Evolutionary conservation across 2,888 invertebrate genomes (phyloP).

Genomic region (Apamea epomidion): DNA sequence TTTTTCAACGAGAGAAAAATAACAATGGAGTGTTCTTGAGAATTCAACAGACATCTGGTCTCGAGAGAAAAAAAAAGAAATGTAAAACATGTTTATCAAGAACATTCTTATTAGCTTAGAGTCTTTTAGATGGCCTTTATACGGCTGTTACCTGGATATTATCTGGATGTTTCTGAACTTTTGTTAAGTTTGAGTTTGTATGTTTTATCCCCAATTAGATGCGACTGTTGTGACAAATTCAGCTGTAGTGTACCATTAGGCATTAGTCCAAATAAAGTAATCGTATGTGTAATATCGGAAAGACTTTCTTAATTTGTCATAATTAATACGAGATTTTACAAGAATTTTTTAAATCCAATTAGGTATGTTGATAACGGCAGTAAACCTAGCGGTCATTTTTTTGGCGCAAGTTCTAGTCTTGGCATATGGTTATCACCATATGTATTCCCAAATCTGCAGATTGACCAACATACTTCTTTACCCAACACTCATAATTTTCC

Average conservation of each 20-base stretch:
- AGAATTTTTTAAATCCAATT: background rate
- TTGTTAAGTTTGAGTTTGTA: background rate
- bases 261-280: background rate
- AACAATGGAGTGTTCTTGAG: constrained; percentile 13
- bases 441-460: background rate
- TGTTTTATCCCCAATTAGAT: background rate
- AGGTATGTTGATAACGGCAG: background rate
- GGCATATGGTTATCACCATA: no score
- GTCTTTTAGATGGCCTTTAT: background rate
- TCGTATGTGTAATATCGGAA: no score
- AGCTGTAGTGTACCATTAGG: background rate
- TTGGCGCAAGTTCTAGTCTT: background rate
- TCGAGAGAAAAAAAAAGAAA: constrained; percentile 6
- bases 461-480: background rate
- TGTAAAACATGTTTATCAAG: constrained; percentile 4
- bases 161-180: background rate
- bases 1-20: constrained; percentile 6
- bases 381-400: background rate
- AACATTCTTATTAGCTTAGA: constrained; percentile 24
- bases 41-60: constrained; percentile 43
- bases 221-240: background rate
- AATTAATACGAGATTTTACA: background rate
- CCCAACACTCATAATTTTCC: constrained; percentile 57
- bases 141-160: background rate
- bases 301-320: background rate